A percentile compares a stretch with the other conserved stretches of the same genome.
These are phyloP conservation scores for Oryzaephilus surinamensis DNA, from an alignment of 1,140 invertebrate species.

Conservation along the genomic window DNA sequence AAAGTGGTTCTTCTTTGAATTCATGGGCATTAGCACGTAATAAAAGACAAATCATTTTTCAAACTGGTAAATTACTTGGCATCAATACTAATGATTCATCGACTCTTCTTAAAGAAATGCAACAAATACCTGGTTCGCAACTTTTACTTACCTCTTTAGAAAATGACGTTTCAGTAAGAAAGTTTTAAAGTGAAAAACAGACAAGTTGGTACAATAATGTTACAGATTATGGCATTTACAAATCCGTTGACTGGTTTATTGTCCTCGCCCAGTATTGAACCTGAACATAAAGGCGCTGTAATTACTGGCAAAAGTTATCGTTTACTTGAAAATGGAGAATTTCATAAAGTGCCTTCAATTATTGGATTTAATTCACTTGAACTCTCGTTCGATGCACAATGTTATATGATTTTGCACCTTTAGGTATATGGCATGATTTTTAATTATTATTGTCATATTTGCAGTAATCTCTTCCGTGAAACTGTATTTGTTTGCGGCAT, in stretches of 20 bases:
- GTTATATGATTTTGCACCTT: constrained; percentile 2
- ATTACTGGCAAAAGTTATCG: constrained; percentile 24
- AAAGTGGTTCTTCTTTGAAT: constrained; percentile 21
- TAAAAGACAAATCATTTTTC: constrained; percentile 11
- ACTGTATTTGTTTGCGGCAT: constrained; percentile 10
- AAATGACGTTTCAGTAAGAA: not conserved
- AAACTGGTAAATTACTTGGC: constrained; percentile 9
- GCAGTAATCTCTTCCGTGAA: constrained; percentile 11
- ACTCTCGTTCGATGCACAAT: constrained; percentile 4
- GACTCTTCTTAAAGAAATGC: constrained; percentile 12
- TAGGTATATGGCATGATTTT: not conserved
- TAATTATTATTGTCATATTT: constrained; percentile 8
- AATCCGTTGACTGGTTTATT: constrained; percentile 24
- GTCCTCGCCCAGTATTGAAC: constrained; percentile 27
- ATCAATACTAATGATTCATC: constrained; percentile 11
- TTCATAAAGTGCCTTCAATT: constrained; percentile 24
- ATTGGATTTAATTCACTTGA: constrained; percentile 26
- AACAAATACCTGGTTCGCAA: constrained; percentile 10
- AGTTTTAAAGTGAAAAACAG: not conserved
- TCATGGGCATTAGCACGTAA: constrained; percentile 16
- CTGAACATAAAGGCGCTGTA: constrained; percentile 22
- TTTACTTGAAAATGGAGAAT: constrained; percentile 19
- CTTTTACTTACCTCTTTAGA: constrained; percentile 5
- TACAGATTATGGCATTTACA: constrained; percentile 11
- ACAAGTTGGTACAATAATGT: constrained; percentile 4